Evolutionary conservation across 2,113 vertebrate genomes (phyloP), one percentile per base, ranked within the genome.

Genomic region (Thinocorus orbignyianus): DNA sequence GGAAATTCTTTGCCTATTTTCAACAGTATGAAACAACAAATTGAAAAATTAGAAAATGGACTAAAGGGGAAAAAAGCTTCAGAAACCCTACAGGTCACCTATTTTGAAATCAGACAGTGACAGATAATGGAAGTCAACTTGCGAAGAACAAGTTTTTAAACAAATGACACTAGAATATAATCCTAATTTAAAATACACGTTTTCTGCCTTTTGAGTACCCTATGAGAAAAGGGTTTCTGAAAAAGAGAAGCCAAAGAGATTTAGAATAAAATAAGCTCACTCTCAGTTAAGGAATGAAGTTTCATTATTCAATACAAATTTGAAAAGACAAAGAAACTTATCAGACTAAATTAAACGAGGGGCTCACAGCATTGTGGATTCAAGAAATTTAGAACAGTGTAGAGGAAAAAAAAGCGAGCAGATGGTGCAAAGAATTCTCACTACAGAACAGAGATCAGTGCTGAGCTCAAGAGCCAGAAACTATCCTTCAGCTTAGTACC

Each of bases 381-480:
- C 66, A 76, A 92, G 37, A 72, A 65, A 81, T 89, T 84, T 80
- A 2, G 72, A 87, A 62, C 37, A 46, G 28, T 46, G 35, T 48
- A 58, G 61, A 77, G 65, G 65, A 82, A 95, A 93, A 73, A 46
- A 55, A 2, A 89, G 76, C 57, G 41, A 93, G 46, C 88, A 96
- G 93, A 91, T 92, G 90, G 88, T 76, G 54, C 80, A 58, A 69
- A 90, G 79, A 72, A 69, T 81, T 22, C 88, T 94, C 48, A 4
- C 22, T 72, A 61, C 72, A 60, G 88, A 90, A 86, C 28, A 69
- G 55, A 86, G 80, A 93, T 48, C 69, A 65, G 52, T 9, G 3
- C 42, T 94, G 65, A 92, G 61, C 57, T 86, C 52, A 81, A 88
- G 55, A 88, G 72, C 76, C 76, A 90, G 80, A 71, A 91, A 52